These are phyloP conservation scores for Sinhomidia bicolor DNA, from an alignment of 2,888 invertebrate species.

Conservation along the genomic window DNA sequence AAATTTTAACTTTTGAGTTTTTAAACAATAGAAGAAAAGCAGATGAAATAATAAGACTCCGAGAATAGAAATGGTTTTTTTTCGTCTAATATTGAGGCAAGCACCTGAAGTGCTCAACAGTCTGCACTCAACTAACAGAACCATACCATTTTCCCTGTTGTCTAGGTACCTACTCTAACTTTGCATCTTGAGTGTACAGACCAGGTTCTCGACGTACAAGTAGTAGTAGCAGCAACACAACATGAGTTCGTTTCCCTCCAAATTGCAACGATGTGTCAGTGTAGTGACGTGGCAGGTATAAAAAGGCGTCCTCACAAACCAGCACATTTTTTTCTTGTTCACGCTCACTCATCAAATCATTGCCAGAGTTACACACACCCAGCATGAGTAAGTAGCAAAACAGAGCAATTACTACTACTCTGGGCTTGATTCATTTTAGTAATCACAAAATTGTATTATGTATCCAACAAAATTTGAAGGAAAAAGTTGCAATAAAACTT, in stretches of 20 bases:
- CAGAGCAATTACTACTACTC: neutral
- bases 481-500: neutral
- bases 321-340: neutral
- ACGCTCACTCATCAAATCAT: slow-evolving; percentile 3
- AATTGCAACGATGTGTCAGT: slow-evolving; percentile 68
- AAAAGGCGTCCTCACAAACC: slow-evolving; percentile 57
- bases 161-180: neutral
- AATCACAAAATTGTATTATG: too few relatives aligned
- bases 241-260: slow-evolving; percentile 66
- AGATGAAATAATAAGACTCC: neutral
- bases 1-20: too few relatives aligned
- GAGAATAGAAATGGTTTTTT: too few relatives aligned
- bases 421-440: too few relatives aligned
- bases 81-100: neutral
- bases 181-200: too few relatives aligned
- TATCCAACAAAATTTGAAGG: neutral
- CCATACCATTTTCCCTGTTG: slow-evolving; percentile 6
- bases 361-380: neutral
- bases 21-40: too few relatives aligned
- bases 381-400: neutral
- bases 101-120: slow-evolving; percentile 47
- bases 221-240: slow-evolving; percentile 30
- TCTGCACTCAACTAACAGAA: slow-evolving; percentile 46
- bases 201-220: neutral
- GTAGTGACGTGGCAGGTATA: slow-evolving; percentile 63